A percentile compares a stretch with the other conserved stretches of the same genome.
Evolutionary conservation across 2,888 invertebrate species (phyloP).

Genomic region (Bimastos eiseni): DNA sequence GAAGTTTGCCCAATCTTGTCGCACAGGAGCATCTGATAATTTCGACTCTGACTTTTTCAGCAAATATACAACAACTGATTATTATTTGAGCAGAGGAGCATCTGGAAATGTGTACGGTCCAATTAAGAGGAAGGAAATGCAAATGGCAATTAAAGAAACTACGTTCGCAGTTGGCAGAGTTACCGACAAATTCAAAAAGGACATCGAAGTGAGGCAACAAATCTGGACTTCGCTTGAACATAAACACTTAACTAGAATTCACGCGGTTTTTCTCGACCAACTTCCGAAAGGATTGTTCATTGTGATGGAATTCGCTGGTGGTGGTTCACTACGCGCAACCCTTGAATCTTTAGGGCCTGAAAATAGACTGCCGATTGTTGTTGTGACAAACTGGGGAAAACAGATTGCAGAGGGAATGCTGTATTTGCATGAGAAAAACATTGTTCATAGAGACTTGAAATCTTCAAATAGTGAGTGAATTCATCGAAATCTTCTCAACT

Average conservation of each 20-base stretch:
- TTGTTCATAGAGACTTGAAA: background rate
- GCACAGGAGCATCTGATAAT: background rate
- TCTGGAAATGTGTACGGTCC: background rate
- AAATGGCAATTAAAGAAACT: background rate
- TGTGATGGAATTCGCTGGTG: background rate
- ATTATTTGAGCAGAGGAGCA: background rate
- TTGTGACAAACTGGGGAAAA: background rate
- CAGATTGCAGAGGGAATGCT: background rate
- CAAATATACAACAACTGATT: background rate
- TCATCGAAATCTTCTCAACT: no score
- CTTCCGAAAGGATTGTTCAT: no score
- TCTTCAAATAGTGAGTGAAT: background rate
- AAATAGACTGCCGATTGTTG: background rate
- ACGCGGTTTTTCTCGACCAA: no score
- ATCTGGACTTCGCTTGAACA: no score
- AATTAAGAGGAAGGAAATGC: background rate
- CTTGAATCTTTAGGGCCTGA: background rate
- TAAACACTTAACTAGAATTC: no score
- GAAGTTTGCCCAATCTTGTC: no score
- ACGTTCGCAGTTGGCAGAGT: background rate
- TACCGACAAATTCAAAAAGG: background rate
- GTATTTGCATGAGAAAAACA: no score
- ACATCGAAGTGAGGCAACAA: no score
- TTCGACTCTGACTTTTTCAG: background rate
- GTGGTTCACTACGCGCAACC: background rate